Base-by-base conservation (phyloP, 2,797 vertebrate species). In the Eidolon dupreanum region DNA sequence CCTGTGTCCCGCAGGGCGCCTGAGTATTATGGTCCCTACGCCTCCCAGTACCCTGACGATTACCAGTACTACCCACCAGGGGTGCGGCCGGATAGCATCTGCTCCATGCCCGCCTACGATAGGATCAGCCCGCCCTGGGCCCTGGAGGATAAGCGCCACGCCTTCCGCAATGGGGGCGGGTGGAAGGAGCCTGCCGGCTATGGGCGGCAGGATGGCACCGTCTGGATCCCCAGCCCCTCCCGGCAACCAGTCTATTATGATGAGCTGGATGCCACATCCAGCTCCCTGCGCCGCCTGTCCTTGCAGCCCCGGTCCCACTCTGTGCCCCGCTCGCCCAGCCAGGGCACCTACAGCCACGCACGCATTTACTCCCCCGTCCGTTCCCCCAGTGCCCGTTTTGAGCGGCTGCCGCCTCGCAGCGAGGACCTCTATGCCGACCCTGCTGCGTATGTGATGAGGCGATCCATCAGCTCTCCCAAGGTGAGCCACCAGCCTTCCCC, bases 391-490 rank as follows among this genome's bases (percentile, higher is more conserved):
- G 84, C 98, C 61, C 99, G 99, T 49, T 99, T 99, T 3, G 99
- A 99, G 49, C 98, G 98, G 19, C 98, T 98, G 51, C 98, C 98
- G 0, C 97, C 98, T 0, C 98, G 99, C 59, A 99, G 99, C 0
- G 99, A 99, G 0, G 98, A 99, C 65, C 98, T 99, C 75, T 99
- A 99, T 0, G 99, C 98, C 0, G 99, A 99, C 88, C 99, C 99
- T 0, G 97, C 99, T 0, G 77, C 99, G 82, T 99, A 99, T 26
- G 97, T 99, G 90, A 98, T 99, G 98, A 99, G 99, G 92, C 96
- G 99, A 33, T 99, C 99, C 26, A 97, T 99, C 97, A 99, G 99
- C 97, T 99, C 99, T 46, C 99, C 99, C 26, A 99, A 99, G 99
- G 99, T 99, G 93, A 98, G 90, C 0, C 20, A 0, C 73, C 57